Conservation (phyloP, 2,797 vertebrate genomes). For the Notolepis coatsorum region DNA sequence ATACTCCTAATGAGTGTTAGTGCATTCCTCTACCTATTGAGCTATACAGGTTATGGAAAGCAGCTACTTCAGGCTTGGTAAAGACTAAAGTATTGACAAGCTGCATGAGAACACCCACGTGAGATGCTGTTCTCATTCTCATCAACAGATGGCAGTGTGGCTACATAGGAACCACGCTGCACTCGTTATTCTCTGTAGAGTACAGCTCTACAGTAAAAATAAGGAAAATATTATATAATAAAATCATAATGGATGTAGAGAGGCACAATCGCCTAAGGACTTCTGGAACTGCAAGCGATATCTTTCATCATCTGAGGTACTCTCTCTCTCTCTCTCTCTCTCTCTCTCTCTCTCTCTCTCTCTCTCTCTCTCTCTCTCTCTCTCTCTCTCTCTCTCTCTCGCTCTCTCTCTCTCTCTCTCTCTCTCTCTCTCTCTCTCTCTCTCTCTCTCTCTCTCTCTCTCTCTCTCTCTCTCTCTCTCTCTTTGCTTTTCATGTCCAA, state of each 20-base stretch:
- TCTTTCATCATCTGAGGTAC: conserved; percentile 41
- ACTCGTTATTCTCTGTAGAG: conserved; percentile 25
- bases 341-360: background rate
- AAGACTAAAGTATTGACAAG: conserved; percentile 6
- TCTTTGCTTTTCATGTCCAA: conserved; percentile 23
- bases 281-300: conserved; percentile 59
- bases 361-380: conserved; percentile 31
- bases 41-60: background rate
- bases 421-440: background rate
- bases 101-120: background rate
- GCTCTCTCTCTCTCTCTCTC: conserved; percentile 36
- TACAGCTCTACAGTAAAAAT: conserved; percentile 51
- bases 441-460: conserved; percentile 36
- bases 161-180: conserved; percentile 15
- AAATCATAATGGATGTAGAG: conserved; percentile 60
- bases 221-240: conserved; percentile 65
- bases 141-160: conserved; percentile 70
- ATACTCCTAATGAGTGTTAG: too few relatives aligned
- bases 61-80: background rate
- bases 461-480: background rate
- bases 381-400: background rate
- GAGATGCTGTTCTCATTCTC: background rate
- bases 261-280: conserved; percentile 56
- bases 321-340: conserved; percentile 36
- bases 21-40: too few relatives aligned